Base-by-base conservation (phyloP, 2,113 vertebrate genomes). In the Cyanoderma ruficeps region DNA sequence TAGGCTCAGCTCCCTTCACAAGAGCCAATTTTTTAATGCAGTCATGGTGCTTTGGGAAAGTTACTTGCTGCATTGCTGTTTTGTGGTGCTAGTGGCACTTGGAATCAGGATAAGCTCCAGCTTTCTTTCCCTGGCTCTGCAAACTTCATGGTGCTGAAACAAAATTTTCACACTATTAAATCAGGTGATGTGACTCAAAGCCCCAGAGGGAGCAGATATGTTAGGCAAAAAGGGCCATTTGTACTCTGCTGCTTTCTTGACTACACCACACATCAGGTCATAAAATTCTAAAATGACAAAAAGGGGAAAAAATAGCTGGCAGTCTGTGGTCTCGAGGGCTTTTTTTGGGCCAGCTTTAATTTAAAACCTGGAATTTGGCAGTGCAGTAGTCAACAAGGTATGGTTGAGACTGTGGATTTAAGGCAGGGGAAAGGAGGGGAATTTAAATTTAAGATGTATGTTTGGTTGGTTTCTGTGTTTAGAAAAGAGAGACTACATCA, bases 271-370 rank as follows among this genome's bases (percentile, higher is more conserved):
- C 61, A 61, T 67, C 41, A 72, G 53, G 84, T 76, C 68, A n/a
- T 94, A 89, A 91, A 71, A 84, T 84, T 93, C 68, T 87, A 88
- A 87, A 80, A 86, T 74, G 82, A 94, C 83, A 96, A 97, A 93
- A 89, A 72, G 31, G 42, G 65, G 19, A 60, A 81, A 83, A 95
- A 81, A 87, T 69, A 89, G 44, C 52, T 91, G 52, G 57, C 7
- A 13, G 87, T 96, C 59, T 95, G 71, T 83, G 83, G 74, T 91
- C 92, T 96, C 30, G 1, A 49, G 61, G 70, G 64, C 11, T 94
- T 87, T 91, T 93, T 94, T 88, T 50, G 68, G 84, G 79, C 11
- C 87, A 93, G 59, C 69, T 96, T 94, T 93, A 84, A 92, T 93
- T 95, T 96, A 63, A 89, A 95, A 91, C 83, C 71, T 94, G 53